Conservation (phyloP, 2,113 vertebrate species). For the Silurus glanis region DNA sequence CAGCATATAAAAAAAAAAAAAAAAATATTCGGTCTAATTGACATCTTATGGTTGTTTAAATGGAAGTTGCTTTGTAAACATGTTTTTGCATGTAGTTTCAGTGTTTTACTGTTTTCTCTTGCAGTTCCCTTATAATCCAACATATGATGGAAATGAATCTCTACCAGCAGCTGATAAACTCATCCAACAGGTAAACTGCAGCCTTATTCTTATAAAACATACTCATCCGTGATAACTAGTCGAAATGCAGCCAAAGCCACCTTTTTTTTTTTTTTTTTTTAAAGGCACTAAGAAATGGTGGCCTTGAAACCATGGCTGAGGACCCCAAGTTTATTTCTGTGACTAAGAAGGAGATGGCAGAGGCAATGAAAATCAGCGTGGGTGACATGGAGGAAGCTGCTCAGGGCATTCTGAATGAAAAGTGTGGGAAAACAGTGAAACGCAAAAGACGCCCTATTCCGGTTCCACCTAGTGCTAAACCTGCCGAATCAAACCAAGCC, state of each 20-base stretch:
- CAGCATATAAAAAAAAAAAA: background rate
- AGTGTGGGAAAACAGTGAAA: slow-evolving; percentile 54
- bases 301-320: slow-evolving; percentile 69
- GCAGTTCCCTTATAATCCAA: slow-evolving; percentile 66
- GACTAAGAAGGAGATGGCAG: slow-evolving; percentile 76
- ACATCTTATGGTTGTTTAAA: background rate
- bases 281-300: slow-evolving; percentile 80
- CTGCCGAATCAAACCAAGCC: background rate
- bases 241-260: background rate
- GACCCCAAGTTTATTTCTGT: slow-evolving; percentile 73
- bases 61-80: background rate
- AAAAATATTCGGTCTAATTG: background rate
- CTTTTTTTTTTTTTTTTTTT: slow-evolving; percentile 13
- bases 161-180: slow-evolving; percentile 74
- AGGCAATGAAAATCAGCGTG: slow-evolving; percentile 73
- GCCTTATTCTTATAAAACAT: background rate
- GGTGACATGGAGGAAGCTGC: slow-evolving; percentile 76
- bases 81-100: background rate
- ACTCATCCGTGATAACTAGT: background rate
- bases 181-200: slow-evolving; percentile 78
- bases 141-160: slow-evolving; percentile 32
- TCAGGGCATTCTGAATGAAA: slow-evolving; percentile 68
- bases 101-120: slow-evolving; percentile 35
- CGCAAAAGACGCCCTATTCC: slow-evolving; percentile 67
- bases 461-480: slow-evolving; percentile 41